Evolutionary conservation across 2,888 invertebrate species (phyloP).

Genomic region (Cantharis rufa): DNA sequence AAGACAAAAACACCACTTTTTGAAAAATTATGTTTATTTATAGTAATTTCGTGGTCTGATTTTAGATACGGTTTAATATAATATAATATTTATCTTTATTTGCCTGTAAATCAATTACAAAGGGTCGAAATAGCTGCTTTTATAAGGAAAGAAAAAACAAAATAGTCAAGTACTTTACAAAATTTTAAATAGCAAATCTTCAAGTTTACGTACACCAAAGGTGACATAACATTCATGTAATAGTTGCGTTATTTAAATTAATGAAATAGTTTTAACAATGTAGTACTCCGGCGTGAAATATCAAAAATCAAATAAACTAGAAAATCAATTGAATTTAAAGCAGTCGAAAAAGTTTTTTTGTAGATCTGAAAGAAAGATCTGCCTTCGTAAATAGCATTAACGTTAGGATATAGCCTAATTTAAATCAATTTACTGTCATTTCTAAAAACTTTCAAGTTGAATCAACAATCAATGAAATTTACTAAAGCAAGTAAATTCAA

Average conservation of each 20-base stretch:
- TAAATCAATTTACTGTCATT: background rate
- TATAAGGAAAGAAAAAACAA: background rate
- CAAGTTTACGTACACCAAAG: no score
- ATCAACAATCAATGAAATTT: background rate
- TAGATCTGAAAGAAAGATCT: background rate
- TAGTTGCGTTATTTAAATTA: background rate
- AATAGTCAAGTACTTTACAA: background rate
- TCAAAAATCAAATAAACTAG: background rate
- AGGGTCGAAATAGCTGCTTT: background rate
- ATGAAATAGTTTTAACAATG: background rate
- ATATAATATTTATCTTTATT: no score
- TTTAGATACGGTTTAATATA: no score
- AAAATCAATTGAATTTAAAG: background rate
- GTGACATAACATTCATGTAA: no score
- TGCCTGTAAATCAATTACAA: background rate
- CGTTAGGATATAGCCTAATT: background rate
- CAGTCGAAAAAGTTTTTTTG: background rate
- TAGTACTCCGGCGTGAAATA: background rate
- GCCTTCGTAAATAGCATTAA: background rate
- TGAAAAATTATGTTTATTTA: no score
- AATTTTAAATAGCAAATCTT: no score
- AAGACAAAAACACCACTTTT: no score
- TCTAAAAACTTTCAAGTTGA: background rate
- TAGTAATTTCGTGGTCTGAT: no score
- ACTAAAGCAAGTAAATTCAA: background rate